Evolutionary conservation across 1,140 invertebrate species (phyloP).

Genomic region (Atta texana): DNA sequence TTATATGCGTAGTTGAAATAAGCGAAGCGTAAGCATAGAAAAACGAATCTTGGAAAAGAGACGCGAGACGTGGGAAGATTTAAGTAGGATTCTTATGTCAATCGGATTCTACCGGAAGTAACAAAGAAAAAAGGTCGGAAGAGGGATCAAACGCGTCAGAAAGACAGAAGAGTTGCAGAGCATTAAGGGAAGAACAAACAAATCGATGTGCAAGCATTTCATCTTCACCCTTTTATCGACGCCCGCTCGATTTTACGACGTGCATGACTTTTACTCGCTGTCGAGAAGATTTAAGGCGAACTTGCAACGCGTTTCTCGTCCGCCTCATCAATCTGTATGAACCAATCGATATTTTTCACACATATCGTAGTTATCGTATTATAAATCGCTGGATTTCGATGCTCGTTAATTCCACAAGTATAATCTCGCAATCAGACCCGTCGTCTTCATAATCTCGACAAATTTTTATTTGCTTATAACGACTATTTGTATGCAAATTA

Average conservation of each 20-base stretch:
- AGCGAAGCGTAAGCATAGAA: conserved; percentile 36
- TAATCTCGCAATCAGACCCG: conserved; percentile 5
- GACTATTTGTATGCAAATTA: conserved; percentile 17
- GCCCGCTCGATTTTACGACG: conserved; percentile 51
- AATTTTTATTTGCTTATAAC: conserved; percentile 21
- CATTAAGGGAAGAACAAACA: conserved; percentile 79
- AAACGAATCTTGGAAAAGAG: conserved; percentile 53
- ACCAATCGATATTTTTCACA: conserved; percentile 47
- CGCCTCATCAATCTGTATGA: conserved; percentile 48
- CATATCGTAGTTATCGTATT: conserved; percentile 44
- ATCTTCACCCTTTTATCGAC: conserved; percentile 72
- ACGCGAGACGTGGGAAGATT: conserved; percentile 67
- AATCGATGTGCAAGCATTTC: conserved; percentile 83
- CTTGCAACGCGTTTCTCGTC: conserved; percentile 54
- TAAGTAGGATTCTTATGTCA: conserved; percentile 79
- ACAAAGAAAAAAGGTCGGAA: conserved; percentile 72
- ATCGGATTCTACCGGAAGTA: conserved; percentile 77
- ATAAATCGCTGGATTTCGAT: conserved; percentile 44
- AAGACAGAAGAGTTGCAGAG: conserved; percentile 61
- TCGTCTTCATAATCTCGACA: not conserved
- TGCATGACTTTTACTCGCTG: conserved; percentile 39
- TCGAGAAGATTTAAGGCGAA: conserved; percentile 53
- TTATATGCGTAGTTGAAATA: conserved; percentile 36
- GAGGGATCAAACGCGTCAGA: conserved; percentile 74
- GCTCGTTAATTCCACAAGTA: conserved; percentile 26